Evolutionary conservation across 1,140 invertebrate genomes (phyloP).

Genomic region (Pseudomyrmex concolor): DNA sequence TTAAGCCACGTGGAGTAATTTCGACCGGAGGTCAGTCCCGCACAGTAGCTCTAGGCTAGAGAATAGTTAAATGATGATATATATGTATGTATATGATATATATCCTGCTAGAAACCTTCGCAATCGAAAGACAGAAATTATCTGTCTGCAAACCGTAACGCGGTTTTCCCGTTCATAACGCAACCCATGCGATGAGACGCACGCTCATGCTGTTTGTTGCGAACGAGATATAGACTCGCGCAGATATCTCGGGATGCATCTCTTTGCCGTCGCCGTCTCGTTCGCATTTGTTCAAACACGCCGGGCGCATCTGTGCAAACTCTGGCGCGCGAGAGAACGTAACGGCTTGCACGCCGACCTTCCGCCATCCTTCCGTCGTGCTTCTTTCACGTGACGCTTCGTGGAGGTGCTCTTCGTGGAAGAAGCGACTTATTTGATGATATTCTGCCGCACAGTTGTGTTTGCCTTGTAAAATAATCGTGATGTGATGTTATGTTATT

Average conservation of each 20-base stretch:
- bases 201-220: background rate
- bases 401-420: conserved; percentile 26
- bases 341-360: conserved; percentile 63
- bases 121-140: background rate
- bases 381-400: conserved; percentile 34
- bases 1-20: conserved; percentile 19
- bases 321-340: conserved; percentile 55
- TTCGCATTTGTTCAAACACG: conserved; percentile 76
- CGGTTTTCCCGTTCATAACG: background rate
- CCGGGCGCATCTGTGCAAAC: conserved; percentile 73
- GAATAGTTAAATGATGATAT: conserved; percentile 20
- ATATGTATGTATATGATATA: background rate
- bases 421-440: conserved; percentile 19
- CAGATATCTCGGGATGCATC: conserved; percentile 45
- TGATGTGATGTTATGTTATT: conserved; percentile 10
- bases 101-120: background rate
- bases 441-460: conserved; percentile 13
- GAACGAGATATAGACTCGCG: background rate
- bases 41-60: background rate
- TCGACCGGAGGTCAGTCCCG: conserved; percentile 1
- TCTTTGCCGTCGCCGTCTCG: conserved; percentile 44
- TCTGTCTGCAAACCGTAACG: background rate
- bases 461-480: conserved; percentile 34
- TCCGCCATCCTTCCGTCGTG: conserved; percentile 61
- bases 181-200: background rate